Base-by-base conservation (phyloP, 2,888 invertebrate species). In the Hedychridium roseum region DNA sequence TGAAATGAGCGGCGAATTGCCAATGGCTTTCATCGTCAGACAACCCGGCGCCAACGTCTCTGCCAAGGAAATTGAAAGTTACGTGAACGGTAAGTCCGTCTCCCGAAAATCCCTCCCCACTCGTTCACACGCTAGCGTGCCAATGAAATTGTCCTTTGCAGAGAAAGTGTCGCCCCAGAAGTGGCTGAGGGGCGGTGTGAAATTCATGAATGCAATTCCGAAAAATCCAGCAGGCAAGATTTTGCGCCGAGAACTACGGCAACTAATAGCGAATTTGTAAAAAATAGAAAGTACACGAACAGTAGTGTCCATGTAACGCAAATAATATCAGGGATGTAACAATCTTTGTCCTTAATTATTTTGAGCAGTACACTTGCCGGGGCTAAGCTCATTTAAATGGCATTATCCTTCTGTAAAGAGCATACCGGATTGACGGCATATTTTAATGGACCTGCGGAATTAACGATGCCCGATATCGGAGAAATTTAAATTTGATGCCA, bases 171-270 rank as follows among this genome's bases (percentile, higher is more conserved):
- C 81, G 0, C 57, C 72, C 2, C 79, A 78, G 60, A 82, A 82
- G 53, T 71, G 73, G 51, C 60, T 83, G 1, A 74, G 76, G 41
- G 82, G 76, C 3, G 83, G 84, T 0, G 81, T 85, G 1, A 73
- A 78, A 28, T 84, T 85, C 51, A 60, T 84, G 2, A 69, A 80
- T 1, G 70, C 72, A 15, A 82, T 85, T 43, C 84, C 84, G 0
- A 83, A 82, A 57, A 80, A 79, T 47, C 66, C 79, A 0, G 77
- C 78, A 44, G 81, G 84, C 2, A 85, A 84, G 64, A 83, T 84
- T 56, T 61, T 84, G 12, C 72, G 83, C 30, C 71, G 78, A 18
- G 69, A 75, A 37, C 62, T 82, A 12, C 62, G 52, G 43, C 49
- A 57, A n/a, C 43, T 70, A 11, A 26, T 57, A 3, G 36, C 57